phyloP scores from a whole-genome alignment of 2,797 vertebrate genomes.

The Anguilla pacifica region DNA sequence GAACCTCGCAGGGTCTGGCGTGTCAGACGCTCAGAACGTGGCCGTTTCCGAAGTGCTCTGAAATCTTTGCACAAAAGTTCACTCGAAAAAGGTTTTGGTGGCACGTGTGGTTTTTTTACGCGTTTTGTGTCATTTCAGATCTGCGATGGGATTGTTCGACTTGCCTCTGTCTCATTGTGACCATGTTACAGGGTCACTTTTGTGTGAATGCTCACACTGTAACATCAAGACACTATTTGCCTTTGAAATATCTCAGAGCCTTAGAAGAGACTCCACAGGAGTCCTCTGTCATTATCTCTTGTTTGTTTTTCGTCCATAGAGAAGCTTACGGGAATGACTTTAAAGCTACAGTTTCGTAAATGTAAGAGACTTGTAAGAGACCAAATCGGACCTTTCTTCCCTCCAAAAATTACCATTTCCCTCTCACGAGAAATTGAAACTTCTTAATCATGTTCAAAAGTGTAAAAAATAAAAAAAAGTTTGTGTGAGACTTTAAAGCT shows the following conservation, averaged over 20 bases:
- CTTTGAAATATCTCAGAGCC: neutral
- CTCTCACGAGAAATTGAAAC: neutral
- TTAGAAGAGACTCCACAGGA: neutral
- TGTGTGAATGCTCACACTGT: constrained; percentile 16
- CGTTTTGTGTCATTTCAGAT: constrained; percentile 2
- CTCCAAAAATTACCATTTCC: neutral
- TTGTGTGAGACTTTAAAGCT: constrained; percentile 16
- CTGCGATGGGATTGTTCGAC: constrained; percentile 3
- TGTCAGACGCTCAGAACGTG: neutral
- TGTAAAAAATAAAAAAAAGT: neutral
- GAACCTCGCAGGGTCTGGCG: constrained; percentile 16
- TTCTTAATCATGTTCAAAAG: too few species aligned
- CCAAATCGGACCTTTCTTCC: neutral
- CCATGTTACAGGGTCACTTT: constrained; percentile 11
- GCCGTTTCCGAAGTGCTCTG: neutral
- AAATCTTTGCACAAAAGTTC: constrained; percentile 17
- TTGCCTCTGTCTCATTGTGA: neutral
- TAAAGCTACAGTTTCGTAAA: neutral
- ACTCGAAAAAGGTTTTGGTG: neutral
- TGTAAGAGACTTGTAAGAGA: neutral
- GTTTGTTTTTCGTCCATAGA: constrained; percentile 8
- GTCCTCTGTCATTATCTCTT: constrained; percentile 21
- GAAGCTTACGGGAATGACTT: constrained; percentile 15
- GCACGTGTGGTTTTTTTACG: neutral
- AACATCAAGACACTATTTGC: neutral